Percentiles rank a stretch among this genome's conserved stretches.
These are phyloP conservation scores for Aphrocallistes beatrix DNA, from an alignment of 37 sponge, comb jelly and placozoan genomes.

Conservation along the genomic window DNA sequence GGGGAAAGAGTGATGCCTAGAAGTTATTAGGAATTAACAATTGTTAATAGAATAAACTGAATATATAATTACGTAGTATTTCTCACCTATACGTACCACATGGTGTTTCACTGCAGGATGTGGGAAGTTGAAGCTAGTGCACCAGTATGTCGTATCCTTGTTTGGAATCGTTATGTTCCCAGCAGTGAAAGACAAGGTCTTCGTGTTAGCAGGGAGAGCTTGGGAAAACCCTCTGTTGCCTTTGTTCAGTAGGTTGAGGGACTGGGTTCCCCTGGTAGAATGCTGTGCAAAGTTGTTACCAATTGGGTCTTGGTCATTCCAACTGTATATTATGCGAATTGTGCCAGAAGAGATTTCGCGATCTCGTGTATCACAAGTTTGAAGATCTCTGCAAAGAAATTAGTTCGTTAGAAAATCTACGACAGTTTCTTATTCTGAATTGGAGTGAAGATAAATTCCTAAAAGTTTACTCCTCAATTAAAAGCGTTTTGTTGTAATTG, in stretches of 20 bases:
- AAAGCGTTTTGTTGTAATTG: too few relatives aligned
- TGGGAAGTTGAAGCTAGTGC: neutral
- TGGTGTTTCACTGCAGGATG: neutral
- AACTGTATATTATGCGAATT: neutral
- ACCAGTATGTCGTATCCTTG: constrained; percentile 19
- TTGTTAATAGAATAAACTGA: neutral
- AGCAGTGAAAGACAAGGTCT: neutral
- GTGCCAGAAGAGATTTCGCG: neutral
- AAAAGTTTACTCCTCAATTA: too few relatives aligned
- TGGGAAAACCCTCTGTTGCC: too few relatives aligned
- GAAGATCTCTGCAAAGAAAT: neutral
- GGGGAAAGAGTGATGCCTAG: neutral
- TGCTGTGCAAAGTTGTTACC: neutral
- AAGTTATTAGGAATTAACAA: neutral
- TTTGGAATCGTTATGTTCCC: neutral
- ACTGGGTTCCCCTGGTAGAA: neutral
- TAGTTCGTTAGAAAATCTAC: too few relatives aligned
- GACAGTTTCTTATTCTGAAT: too few relatives aligned
- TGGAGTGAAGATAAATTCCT: too few relatives aligned
- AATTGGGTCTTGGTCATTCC: constrained; percentile 10
- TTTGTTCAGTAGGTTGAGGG: neutral
- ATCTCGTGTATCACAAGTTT: constrained; percentile 16
- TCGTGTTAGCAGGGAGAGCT: neutral
- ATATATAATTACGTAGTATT: neutral
- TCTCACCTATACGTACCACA: neutral